phyloP scores from a whole-genome alignment of 2,888 invertebrate genomes.

The Eilema depressum region DNA sequence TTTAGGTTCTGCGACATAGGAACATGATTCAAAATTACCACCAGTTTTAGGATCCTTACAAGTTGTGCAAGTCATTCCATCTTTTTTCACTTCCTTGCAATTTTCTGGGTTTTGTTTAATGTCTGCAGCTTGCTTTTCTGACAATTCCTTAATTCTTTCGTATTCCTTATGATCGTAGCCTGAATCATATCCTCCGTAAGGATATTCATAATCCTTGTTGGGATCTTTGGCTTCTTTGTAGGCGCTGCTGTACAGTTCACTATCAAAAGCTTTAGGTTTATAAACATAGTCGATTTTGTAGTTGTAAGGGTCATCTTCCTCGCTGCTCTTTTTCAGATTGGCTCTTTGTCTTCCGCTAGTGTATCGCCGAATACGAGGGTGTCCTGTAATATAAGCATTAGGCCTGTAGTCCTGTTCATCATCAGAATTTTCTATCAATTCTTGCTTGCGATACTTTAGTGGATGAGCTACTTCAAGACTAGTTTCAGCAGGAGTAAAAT shows the following conservation, averaged over 20 bases:
- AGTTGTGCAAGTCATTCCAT: slow-evolving; percentile 90
- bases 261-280: slow-evolving; percentile 84
- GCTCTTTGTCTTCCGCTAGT: slow-evolving; percentile 78
- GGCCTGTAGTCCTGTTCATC: slow-evolving; percentile 80
- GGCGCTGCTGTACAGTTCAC: slow-evolving; percentile 77
- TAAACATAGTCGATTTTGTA: slow-evolving; percentile 82
- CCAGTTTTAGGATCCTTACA: slow-evolving; percentile 92
- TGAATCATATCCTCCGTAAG: slow-evolving; percentile 78
- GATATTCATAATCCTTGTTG: slow-evolving; percentile 80
- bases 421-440: slow-evolving; percentile 70
- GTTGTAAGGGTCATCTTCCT: slow-evolving; percentile 83
- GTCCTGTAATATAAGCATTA: slow-evolving; percentile 83
- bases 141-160: slow-evolving; percentile 87
- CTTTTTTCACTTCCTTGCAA: slow-evolving; percentile 89
- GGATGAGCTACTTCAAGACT: slow-evolving; percentile 81
- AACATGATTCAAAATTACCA: slow-evolving; percentile 93
- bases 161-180: slow-evolving; percentile 86
- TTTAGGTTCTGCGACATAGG: slow-evolving; percentile 91
- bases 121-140: slow-evolving; percentile 88
- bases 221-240: slow-evolving; percentile 77
- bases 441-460: slow-evolving; percentile 77
- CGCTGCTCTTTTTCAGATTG: slow-evolving; percentile 70
- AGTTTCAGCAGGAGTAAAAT: slow-evolving; percentile 78
- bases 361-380: slow-evolving; percentile 82
- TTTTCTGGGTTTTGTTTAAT: slow-evolving; percentile 88